A percentile compares a stretch with the other conserved stretches of the same genome.
These are phyloP conservation scores for Aythya baeri DNA, from an alignment of 2,113 vertebrate species.

Conservation along the genomic window DNA sequence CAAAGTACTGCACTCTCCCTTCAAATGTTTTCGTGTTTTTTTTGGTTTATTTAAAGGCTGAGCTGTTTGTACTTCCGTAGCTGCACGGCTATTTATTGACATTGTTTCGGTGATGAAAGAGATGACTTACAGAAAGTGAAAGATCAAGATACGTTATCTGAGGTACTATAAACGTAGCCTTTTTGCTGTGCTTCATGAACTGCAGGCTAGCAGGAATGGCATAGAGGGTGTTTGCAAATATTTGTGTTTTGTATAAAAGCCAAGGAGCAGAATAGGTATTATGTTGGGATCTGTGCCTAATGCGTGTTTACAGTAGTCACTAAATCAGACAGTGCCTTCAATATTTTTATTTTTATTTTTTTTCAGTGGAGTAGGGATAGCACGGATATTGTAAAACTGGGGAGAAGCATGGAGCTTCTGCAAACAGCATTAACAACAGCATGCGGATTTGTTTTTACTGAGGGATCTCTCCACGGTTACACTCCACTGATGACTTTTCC, in stretches of 20 bases:
- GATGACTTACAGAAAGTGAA: neutral
- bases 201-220: neutral
- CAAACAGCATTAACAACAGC: neutral
- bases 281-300: conserved; percentile 27
- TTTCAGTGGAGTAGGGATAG: neutral
- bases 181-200: neutral
- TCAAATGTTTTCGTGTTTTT: neutral
- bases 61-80: neutral
- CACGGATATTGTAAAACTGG: neutral
- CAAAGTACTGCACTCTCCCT: neutral
- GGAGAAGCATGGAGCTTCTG: neutral
- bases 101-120: neutral
- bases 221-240: neutral
- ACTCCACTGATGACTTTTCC: neutral
- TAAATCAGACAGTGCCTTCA: conserved; percentile 2
- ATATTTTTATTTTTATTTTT: neutral
- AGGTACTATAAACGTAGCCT: neutral
- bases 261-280: neutral
- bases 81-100: neutral
- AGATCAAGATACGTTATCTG: neutral
- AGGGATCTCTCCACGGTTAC: neutral
- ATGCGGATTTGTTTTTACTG: neutral
- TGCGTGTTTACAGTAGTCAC: conserved; percentile 25
- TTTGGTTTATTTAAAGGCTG: neutral
- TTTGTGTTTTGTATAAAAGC: conserved; percentile 1